Percentiles rank a stretch among this genome's conserved stretches.
These are phyloP conservation scores for Pristionchus mayeri DNA, from an alignment of 2,888 invertebrate genomes.

Conservation along the genomic window DNA sequence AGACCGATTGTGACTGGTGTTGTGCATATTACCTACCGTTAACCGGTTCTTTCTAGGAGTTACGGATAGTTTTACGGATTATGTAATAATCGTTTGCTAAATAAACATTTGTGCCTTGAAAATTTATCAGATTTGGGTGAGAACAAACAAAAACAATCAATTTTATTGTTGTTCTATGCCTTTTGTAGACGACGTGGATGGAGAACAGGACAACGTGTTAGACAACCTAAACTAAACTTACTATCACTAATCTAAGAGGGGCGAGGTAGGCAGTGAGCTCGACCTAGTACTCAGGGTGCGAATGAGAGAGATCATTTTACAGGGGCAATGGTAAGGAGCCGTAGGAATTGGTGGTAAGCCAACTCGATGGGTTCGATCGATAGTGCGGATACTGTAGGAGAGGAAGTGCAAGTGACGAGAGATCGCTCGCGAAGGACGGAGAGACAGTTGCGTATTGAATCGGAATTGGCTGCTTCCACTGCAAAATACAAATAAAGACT, in stretches of 20 bases:
- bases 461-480: conserved; percentile 71
- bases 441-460: conserved; percentile 71
- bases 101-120: neutral
- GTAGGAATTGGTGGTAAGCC: neutral
- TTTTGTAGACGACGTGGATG: neutral
- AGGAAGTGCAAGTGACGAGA: conserved; percentile 50
- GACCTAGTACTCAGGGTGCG: too few species aligned
- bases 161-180: neutral
- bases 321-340: conserved; percentile 13
- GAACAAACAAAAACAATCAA: too few species aligned
- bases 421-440: conserved; percentile 62
- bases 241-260: neutral
- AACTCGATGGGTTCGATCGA: conserved; percentile 17
- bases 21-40: neutral
- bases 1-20: neutral
- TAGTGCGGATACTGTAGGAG: neutral
- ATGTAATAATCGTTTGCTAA: neutral
- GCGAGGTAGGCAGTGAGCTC: neutral
- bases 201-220: neutral
- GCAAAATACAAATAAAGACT: too few species aligned
- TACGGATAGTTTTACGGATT: neutral
- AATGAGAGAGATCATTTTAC: conserved; percentile 1
- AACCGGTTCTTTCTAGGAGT: neutral
- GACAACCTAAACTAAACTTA: neutral
- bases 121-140: neutral